phyloP scores from a whole-genome alignment of 2,797 vertebrate species.

The Xyrichtys novacula region DNA sequence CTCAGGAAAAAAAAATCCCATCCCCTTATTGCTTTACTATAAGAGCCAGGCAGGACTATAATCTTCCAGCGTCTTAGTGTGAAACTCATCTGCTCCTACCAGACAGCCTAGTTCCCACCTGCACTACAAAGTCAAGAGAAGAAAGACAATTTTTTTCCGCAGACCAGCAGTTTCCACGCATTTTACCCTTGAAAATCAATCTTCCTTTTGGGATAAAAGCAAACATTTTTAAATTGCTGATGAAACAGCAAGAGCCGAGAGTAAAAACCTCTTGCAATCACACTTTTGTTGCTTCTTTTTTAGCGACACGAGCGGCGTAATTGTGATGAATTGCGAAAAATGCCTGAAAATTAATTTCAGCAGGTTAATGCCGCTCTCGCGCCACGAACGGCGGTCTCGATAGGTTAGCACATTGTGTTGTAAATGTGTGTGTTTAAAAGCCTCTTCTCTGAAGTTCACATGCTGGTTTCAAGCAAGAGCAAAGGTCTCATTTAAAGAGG shows the following conservation, averaged over 20 bases:
- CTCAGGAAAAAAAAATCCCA: constrained; percentile 37
- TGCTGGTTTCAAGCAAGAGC: constrained; percentile 48
- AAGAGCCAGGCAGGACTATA: constrained; percentile 49
- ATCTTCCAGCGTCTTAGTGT: constrained; percentile 58
- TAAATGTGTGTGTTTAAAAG: constrained; percentile 18
- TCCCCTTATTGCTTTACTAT: constrained; percentile 40
- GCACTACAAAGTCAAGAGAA: constrained; percentile 56
- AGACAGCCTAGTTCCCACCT: constrained; percentile 57
- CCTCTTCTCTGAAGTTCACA: constrained; percentile 62
- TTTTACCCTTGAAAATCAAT: constrained; percentile 59
- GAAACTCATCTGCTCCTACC: constrained; percentile 68
- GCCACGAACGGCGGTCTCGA: constrained; percentile 3
- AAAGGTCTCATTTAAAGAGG: constrained; percentile 74
- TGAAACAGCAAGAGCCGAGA: constrained; percentile 24
- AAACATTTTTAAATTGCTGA: constrained; percentile 63
- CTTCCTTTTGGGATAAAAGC: constrained; percentile 49
- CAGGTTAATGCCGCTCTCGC: constrained; percentile 2
- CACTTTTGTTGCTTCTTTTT: constrained; percentile 15
- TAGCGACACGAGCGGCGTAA: neutral
- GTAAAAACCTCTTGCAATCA: constrained; percentile 25
- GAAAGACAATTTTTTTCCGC: constrained; percentile 21
- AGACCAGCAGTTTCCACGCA: constrained; percentile 41
- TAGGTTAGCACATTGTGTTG: constrained; percentile 14
- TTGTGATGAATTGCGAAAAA: constrained; percentile 46
- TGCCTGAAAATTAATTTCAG: constrained; percentile 38